These are phyloP conservation scores for Theristicus caerulescens DNA, from an alignment of 2,113 vertebrate genomes.

Conservation along the genomic window DNA sequence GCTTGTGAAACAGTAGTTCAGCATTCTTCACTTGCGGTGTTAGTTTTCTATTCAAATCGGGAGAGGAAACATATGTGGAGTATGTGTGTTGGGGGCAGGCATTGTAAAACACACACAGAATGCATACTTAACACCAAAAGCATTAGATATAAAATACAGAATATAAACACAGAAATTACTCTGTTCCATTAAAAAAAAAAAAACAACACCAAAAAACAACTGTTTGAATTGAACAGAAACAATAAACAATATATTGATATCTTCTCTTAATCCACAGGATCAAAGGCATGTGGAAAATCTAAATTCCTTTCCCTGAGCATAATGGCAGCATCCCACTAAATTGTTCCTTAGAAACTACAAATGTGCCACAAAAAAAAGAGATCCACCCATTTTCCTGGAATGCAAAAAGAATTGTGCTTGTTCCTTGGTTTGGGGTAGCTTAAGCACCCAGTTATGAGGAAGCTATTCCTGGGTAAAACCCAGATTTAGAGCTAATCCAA, in stretches of 20 bases:
- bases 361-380: neutral
- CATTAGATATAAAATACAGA: neutral
- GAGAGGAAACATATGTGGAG: conserved; percentile 51
- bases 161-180: neutral
- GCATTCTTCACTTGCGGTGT: conserved; percentile 20
- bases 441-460: neutral
- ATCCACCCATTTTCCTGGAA: neutral
- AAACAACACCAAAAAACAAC: neutral
- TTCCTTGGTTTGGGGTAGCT: neutral
- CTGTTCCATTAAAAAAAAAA: neutral
- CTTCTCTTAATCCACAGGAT: neutral
- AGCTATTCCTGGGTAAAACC: neutral
- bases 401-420: neutral
- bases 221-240: neutral
- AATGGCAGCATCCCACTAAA: neutral
- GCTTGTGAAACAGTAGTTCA: conserved; percentile 54
- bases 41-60: conserved; percentile 30
- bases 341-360: neutral
- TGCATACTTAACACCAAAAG: neutral
- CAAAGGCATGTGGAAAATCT: neutral
- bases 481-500: neutral
- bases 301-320: neutral
- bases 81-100: conserved; percentile 5
- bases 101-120: conserved; percentile 30
- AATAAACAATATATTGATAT: neutral